Evolutionary conservation across 2,888 invertebrate genomes (phyloP).

Genomic region (Prosopocoilus inquinatus): DNA sequence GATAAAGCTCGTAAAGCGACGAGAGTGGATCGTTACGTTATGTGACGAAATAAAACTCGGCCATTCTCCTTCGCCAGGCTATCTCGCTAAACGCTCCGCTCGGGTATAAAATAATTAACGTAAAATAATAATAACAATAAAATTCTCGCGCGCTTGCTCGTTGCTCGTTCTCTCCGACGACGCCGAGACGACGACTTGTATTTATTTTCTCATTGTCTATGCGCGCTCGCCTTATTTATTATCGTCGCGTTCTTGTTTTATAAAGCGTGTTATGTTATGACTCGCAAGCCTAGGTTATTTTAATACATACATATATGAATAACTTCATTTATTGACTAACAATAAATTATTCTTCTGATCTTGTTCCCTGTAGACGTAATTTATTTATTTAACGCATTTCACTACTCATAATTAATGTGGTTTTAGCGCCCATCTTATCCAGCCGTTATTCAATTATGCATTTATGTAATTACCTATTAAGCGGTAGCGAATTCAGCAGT

Average conservation of each 20-base stretch:
- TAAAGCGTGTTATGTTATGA: slow-evolving; percentile 1
- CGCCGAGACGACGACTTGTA: background rate
- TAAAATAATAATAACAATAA: background rate
- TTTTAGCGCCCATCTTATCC: too few species aligned
- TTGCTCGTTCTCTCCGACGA: too few species aligned
- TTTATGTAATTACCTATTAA: too few species aligned
- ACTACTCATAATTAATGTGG: too few species aligned
- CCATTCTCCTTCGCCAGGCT: background rate
- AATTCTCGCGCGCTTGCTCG: background rate
- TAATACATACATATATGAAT: background rate
- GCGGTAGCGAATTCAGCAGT: too few species aligned
- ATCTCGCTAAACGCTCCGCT: too few species aligned
- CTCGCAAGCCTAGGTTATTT: background rate
- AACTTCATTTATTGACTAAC: background rate
- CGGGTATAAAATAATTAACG: background rate
- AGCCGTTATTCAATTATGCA: too few species aligned
- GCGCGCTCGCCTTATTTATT: background rate
- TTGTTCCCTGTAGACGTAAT: background rate
- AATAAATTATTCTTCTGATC: background rate
- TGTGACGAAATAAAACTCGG: slow-evolving; percentile 31
- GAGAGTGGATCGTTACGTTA: slow-evolving; percentile 28
- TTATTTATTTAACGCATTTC: too few species aligned
- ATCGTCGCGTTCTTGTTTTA: background rate
- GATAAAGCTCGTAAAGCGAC: slow-evolving; percentile 34
- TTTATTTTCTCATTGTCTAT: slow-evolving; percentile 3